Evolutionary conservation across 2,888 invertebrate genomes (phyloP).

Genomic region (Dioctria rufipes): DNA sequence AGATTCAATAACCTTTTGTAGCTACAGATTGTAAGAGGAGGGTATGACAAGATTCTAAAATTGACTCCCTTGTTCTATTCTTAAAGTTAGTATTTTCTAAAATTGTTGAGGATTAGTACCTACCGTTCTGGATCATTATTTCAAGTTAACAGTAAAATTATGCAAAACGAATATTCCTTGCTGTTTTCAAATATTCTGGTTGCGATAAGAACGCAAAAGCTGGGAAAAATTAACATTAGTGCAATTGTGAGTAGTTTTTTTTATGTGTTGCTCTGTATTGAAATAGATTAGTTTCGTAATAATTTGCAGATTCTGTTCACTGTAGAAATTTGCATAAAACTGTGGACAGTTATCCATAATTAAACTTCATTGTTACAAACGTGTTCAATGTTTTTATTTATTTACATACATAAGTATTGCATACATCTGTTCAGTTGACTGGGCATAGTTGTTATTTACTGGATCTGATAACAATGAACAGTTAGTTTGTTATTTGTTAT

Average conservation of each 20-base stretch:
- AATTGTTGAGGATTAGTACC: neutral
- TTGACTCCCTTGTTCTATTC: too few relatives aligned
- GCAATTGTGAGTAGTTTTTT: conserved; percentile 6
- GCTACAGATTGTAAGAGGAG: too few relatives aligned
- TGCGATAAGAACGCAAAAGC: neutral
- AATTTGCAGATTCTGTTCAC: conserved; percentile 14
- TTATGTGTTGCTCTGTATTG: neutral
- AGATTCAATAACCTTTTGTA: too few relatives aligned
- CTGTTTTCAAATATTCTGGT: neutral
- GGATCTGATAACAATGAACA: too few relatives aligned
- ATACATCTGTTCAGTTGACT: too few relatives aligned
- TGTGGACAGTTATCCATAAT: too few relatives aligned
- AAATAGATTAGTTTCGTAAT: conserved; percentile 17
- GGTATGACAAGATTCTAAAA: too few relatives aligned
- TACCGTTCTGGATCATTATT: neutral
- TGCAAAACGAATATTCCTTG: conserved; percentile 8
- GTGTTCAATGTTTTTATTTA: too few relatives aligned
- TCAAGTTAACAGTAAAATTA: neutral
- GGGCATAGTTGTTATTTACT: too few relatives aligned
- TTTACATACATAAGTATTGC: too few relatives aligned
- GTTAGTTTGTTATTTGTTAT: too few relatives aligned
- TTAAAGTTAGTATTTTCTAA: neutral
- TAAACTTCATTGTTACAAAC: too few relatives aligned
- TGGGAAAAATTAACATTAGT: neutral
- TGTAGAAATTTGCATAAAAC: neutral